Base-by-base conservation (phyloP, 2,888 invertebrate species). In the Blomia tropicalis region DNA sequence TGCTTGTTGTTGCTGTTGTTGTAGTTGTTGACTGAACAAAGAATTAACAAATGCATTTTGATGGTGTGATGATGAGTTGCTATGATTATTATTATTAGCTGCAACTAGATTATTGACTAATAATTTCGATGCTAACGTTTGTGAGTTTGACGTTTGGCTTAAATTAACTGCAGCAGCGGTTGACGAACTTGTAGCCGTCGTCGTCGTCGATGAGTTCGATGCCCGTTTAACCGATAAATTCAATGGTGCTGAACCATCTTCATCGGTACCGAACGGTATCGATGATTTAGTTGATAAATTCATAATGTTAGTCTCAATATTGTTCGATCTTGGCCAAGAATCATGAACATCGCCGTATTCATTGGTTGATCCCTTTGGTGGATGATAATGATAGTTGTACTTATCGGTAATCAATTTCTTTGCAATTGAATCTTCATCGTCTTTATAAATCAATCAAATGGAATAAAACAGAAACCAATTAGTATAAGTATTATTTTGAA, bases 151-250 rank as follows among this genome's bases (percentile, higher is more conserved):
- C 11, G 11, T 14, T 22, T 47, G 7, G 27, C n/a, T 47, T 19
- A 36, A 36, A 36, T 36, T 36, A n/a, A n/a, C n/a, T n/a, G n/a
- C n/a, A n/a, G n/a, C n/a, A n/a, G n/a, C n/a, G n/a, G n/a, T n/a
- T n/a, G n/a, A n/a, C n/a, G 41, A 41, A 41, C 41, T 41, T 41
- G 41, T n/a, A 41, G 41, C 14, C 5, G 2, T 2, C 3, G 56
- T 3, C 3, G 29, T 1, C 23, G 56, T 29, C 29, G 56, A 22
- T 30, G 56, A 19, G 22, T 27, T 14, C 23, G 56, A 29, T 31
- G 64, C 59, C 32, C 64, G 66, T 58, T 67, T 67, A 58, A 67
- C 64, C 19, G 66, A 67, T 41, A 67, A 56, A 61, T 67, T 65
- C 32, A 67, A 53, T n/a, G 66, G 66, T 41, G 65, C 56, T 30